Evolutionary conservation across 2,113 vertebrate species (phyloP).

Genomic region (Pachypanchax playfairii): DNA sequence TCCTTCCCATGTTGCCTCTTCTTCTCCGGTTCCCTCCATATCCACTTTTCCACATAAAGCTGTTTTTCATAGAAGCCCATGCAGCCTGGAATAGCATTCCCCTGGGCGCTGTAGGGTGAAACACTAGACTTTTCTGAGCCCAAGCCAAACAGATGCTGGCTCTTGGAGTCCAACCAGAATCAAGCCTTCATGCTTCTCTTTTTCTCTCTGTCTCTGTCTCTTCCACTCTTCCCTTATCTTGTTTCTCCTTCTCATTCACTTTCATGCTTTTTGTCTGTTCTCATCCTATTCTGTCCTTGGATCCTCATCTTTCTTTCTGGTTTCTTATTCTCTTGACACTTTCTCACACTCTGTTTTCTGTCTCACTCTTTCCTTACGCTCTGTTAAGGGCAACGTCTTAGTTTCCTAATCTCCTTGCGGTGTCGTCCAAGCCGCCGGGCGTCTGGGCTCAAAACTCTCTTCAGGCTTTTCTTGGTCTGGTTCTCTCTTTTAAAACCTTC

Average conservation of each 20-base stretch:
- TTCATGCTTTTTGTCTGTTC: slow-evolving; percentile 53
- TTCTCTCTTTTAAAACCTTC: slow-evolving; percentile 36
- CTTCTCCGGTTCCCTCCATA: slow-evolving; percentile 70
- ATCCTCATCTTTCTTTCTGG: slow-evolving; percentile 51
- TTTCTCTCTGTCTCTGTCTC: slow-evolving; percentile 47
- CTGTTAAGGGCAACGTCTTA: slow-evolving; percentile 51
- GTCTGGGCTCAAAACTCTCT: slow-evolving; percentile 43
- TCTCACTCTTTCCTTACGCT: slow-evolving; percentile 39
- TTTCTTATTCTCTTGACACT: slow-evolving; percentile 51
- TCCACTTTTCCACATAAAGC: slow-evolving; percentile 85
- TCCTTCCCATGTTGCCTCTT: slow-evolving; percentile 71
- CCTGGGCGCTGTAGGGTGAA: slow-evolving; percentile 80
- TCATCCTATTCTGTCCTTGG: slow-evolving; percentile 39
- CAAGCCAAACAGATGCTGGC: slow-evolving; percentile 85
- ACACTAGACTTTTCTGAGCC: slow-evolving; percentile 84
- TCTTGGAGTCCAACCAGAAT: slow-evolving; percentile 82
- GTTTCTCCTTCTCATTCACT: slow-evolving; percentile 45
- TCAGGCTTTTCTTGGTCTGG: slow-evolving; percentile 34
- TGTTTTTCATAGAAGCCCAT: slow-evolving; percentile 84
- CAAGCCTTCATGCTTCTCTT: slow-evolving; percentile 75
- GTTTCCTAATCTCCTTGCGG: slow-evolving; percentile 55
- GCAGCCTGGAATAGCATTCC: slow-evolving; percentile 83
- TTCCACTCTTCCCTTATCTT: slow-evolving; percentile 29
- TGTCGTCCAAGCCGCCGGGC: slow-evolving; percentile 41
- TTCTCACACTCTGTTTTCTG: slow-evolving; percentile 51